These are phyloP conservation scores for Rambutsinella grinnellia DNA, from an alignment of 2,888 invertebrate genomes.

Conservation along the genomic window DNA sequence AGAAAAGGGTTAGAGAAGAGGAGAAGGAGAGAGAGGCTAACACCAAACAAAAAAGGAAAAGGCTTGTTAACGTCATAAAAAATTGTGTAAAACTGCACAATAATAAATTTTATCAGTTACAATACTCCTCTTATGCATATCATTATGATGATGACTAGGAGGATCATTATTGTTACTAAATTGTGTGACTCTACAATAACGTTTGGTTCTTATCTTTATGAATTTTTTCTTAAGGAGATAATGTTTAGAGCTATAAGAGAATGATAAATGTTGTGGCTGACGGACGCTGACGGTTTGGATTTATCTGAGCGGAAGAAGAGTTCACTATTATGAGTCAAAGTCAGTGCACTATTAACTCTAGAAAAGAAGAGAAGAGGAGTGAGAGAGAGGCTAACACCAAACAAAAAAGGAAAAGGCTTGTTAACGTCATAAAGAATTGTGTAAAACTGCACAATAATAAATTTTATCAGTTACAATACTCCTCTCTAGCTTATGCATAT, in stretches of 20 bases:
- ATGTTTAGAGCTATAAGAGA: background rate
- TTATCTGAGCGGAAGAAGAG: constrained; percentile 4
- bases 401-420: constrained; percentile 34
- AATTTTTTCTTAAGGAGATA: constrained; percentile 19
- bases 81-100: constrained; percentile 17
- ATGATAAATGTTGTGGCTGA: background rate
- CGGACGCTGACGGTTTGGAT: background rate
- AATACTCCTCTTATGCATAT: background rate
- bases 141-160: constrained; percentile 21
- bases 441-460: constrained; percentile 24
- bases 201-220: constrained; percentile 9
- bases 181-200: background rate
- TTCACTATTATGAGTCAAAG: background rate
- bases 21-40: background rate
- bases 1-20: background rate
- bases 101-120: constrained; percentile 3
- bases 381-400: background rate
- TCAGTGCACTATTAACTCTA: background rate
- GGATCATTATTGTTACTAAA: constrained; percentile 16
- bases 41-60: constrained; percentile 22
- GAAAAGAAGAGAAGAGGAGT: background rate
- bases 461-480: background rate
- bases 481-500: background rate
- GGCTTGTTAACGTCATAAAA: constrained; percentile 33
- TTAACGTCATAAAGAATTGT: constrained; percentile 19